Evolutionary conservation across 2,113 vertebrate species (phyloP).

Genomic region (Colossoma macropomum): DNA sequence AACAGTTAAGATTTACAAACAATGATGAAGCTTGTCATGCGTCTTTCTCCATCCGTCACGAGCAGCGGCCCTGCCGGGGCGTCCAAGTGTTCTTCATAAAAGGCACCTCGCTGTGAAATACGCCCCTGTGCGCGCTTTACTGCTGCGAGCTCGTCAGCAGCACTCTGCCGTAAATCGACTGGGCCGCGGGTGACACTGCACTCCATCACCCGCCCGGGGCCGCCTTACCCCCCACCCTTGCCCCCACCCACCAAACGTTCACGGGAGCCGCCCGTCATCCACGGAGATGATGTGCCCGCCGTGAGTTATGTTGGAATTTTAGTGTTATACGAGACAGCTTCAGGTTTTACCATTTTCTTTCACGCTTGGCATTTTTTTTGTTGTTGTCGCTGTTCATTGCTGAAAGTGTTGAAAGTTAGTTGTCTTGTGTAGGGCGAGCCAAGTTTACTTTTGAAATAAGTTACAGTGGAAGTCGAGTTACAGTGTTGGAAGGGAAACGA

Average conservation of each 20-base stretch:
- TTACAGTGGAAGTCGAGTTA: background rate
- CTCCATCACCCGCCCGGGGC: constrained; percentile 88
- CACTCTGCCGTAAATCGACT: constrained; percentile 95
- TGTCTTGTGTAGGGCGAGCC: constrained; percentile 64
- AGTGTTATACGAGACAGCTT: constrained; percentile 92
- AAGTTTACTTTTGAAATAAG: constrained; percentile 56
- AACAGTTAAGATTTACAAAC: constrained; percentile 99
- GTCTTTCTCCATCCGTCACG: constrained; percentile 99
- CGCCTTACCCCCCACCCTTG: constrained; percentile 46
- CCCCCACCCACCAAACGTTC: constrained; percentile 48
- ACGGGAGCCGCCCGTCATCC: constrained; percentile 49
- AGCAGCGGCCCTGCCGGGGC: constrained; percentile 89
- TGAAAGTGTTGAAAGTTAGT: constrained; percentile 84
- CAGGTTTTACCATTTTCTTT: constrained; percentile 63
- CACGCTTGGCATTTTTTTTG: constrained; percentile 57
- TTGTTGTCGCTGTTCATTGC: constrained; percentile 65
- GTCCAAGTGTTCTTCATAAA: constrained; percentile 99
- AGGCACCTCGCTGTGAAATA: constrained; percentile 99
- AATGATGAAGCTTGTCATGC: constrained; percentile 99
- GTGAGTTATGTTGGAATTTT: constrained; percentile 96
- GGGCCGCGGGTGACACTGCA: constrained; percentile 95
- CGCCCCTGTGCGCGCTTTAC: constrained; percentile 98
- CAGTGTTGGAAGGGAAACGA: background rate
- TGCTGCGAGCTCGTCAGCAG: constrained; percentile 97
- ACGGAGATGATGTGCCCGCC: constrained; percentile 90